Conservation (phyloP, 2,888 invertebrate genomes). For the Meiosimyza decipiens region DNA sequence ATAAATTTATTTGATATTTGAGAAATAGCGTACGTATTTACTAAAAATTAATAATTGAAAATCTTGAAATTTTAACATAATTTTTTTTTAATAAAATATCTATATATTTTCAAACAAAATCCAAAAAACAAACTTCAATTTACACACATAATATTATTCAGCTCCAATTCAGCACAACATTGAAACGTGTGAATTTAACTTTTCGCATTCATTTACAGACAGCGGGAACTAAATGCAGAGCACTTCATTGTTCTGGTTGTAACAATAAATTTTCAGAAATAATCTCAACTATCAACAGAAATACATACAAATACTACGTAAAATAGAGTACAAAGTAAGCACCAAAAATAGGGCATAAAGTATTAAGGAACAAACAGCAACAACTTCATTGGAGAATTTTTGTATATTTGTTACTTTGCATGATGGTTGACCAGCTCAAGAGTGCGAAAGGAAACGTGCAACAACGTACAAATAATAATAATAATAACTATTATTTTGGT, state of each 20-base stretch:
- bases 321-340: conserved; percentile 18
- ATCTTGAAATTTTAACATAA: too few species aligned
- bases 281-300: conserved; percentile 59
- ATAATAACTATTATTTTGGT: neutral
- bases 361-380: neutral
- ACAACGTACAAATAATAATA: neutral
- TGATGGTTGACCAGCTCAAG: neutral
- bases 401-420: neutral
- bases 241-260: neutral
- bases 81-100: too few species aligned
- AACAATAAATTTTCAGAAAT: conserved; percentile 55
- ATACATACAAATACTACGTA: conserved; percentile 51
- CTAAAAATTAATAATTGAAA: too few species aligned
- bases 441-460: neutral
- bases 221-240: too few species aligned
- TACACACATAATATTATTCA: too few species aligned
- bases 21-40: too few species aligned
- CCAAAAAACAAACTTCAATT: too few species aligned
- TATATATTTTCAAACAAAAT: too few species aligned
- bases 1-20: too few species aligned
- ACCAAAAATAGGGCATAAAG: neutral
- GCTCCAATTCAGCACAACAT: too few species aligned
- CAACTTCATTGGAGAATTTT: neutral
- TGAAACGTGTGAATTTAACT: too few species aligned
- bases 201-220: too few species aligned